Base-by-base conservation (phyloP, 2,113 vertebrate genomes). In the Lagenorhynchus albirostris region DNA sequence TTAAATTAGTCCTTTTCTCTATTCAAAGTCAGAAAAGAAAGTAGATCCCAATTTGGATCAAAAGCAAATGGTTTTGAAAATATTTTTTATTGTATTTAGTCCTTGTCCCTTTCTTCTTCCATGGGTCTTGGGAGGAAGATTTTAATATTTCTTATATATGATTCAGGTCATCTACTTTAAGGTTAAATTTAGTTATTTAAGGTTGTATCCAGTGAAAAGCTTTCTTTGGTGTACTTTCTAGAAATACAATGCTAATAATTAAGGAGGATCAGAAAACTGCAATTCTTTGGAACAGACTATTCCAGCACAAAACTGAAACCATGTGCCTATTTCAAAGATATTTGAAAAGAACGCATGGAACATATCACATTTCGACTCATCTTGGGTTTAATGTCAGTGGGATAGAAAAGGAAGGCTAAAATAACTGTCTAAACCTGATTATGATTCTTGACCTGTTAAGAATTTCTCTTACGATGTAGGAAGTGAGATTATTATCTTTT, bases 401-500 rank as follows among this genome's bases (percentile, higher is more conserved):
- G 80, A 97, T 89, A 6, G 17, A 83, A 97, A 94, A 92, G 21
- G 14, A 94, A 89, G 70, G 11, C 26, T 95, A 83, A 86, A 76
- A 81, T 89, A 92, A 44, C 44, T 84, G 33, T 85, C 5, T 84
- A 86, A 96, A 68, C 25, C 50, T 82, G 55, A 93, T 60, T 71
- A 47, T 86, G 53, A 96, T 81, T 89, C 84, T 88, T 97, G 84
- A 94, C 84, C 84, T 90, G 38, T 81, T 83, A 92, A 95, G 92
- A 95, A 97, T 97, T 89, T 97, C 86, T 96, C 81, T 93, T 95
- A 62, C 83, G 76, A 83, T 68, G 44, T 76, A 97, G 91, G 89
- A 97, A 96, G 90, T 80, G 70, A 96, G 91, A 98, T 97, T 94
- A 95, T 97, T 41, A 92, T 96, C 82, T 90, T 90, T 97, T 92